Base-by-base conservation (phyloP, 2,797 vertebrate species). In the Rachycentron canadum region DNA sequence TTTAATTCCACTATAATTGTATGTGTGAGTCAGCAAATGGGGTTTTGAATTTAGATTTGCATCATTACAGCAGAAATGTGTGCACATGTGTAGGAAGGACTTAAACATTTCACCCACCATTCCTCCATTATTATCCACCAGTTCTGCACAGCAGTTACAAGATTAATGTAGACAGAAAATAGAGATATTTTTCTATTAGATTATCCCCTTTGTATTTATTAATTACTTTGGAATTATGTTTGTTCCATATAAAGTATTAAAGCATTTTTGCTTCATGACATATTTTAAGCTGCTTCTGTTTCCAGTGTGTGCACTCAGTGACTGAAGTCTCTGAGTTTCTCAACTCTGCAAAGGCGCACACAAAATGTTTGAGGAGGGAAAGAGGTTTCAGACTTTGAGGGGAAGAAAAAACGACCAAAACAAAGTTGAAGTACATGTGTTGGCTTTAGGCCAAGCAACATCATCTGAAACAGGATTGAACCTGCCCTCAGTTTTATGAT, bases 401-500 rank as follows among this genome's bases (percentile, higher is more conserved):
- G 9, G 11, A 41, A 57, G 52, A 63, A 4, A 64, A 60, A n/a
- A 14, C 7, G 3, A 74, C 49, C 32, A 86, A 77, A 78, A 77
- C 57, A 75, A 70, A 59, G 43, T 78, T 5, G 14, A 49, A 86
- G 75, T 38, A 76, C 69, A 67, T 41, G 50, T 69, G 9, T 28
- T 85, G 73, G 73, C 66, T 43, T 34, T 1, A 21, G 3, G 28
- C 45, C 67, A 56, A 53, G 19, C 12, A n/a, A 38, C 26, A 5
- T 60, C 66, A 65, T 45, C 65, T 78, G 6, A 68, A 78, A 78
- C 56, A 76, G 25, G 28, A 81, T 12, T 64, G 19, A 91, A 89
- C 86, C 73, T 41, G 40, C 40, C 56, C 62, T 83, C 67, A 10
- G 56, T 59, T 75, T 84, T 88, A 28, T 64, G 86, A 94, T 94